Base-by-base conservation (phyloP, 1,140 invertebrate genomes). In the Phymastichus coffea region DNA sequence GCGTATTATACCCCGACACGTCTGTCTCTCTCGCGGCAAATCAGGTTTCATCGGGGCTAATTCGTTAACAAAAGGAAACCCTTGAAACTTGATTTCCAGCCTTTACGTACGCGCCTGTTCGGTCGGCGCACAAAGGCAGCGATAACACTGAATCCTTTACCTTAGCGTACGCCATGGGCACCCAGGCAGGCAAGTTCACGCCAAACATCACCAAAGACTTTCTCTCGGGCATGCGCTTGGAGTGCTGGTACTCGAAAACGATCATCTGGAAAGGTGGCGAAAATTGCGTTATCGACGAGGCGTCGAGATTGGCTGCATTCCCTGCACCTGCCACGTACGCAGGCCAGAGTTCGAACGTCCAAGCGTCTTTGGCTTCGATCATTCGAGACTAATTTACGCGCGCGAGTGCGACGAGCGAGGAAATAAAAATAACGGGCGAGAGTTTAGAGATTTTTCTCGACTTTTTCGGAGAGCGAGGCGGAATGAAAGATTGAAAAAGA, bases 121-220 rank as follows among this genome's bases (percentile, higher is more conserved):
- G n/a, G n/a, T n/a, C n/a, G n/a, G n/a, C n/a, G n/a, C 17, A 12
- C 22, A 10, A 1, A 4, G n/a, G 22, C 8, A 4, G 8, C 20
- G 9, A 44, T n/a, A n/a, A n/a, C n/a, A n/a, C n/a, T n/a, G n/a
- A n/a, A n/a, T n/a, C n/a, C n/a, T 43, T 48, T 51, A 77, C 77
- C 57, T 80, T 85, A 57, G 84, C 83, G 69, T 93, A 93, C n/a
- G 85, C 82, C 63, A 84, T 84, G 75, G 85, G 83, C 1, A 90
- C 61, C 88, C 89, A 92, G 2, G 82, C 75, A 4, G 88, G 88
- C 26, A 91, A 80, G 15, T 82, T 81, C 19, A 75, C 73, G 25
- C 85, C 85, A 59, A 87, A 65, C 22, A 81, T 63, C 82, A 80
- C 56, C 65, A 70, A 66, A 71, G 77, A 53, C 66, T 74, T 59